Evolutionary conservation across 1,140 invertebrate species (phyloP), one percentile per base, ranked within the genome.

Genomic region (Drosophila funebris): DNA sequence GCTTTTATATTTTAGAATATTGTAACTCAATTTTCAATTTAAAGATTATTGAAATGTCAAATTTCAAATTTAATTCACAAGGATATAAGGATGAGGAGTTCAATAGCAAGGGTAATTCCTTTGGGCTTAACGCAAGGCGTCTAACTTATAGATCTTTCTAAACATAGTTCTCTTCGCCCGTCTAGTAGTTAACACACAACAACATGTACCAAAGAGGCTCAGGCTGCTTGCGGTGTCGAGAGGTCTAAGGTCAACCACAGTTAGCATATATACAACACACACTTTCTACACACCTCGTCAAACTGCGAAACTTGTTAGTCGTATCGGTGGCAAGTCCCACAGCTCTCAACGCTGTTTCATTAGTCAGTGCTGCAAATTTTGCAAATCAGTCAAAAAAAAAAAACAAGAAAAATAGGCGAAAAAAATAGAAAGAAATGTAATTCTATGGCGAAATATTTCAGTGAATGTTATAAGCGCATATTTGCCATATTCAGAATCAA

Each of bases 321-420:
- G 24, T 13, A 52, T 52, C 16, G 18, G 27, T 52, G 48, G 16
- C 29, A 52, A 52, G 48, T 52, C 48, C 48, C 48, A 5, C 2
- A 52, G 48, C 48, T 11, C 29, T 36, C 9, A 27, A 50, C 24
- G 16, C n/a, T 27, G 27, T 29, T 50, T 50, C 46, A 50, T 50
- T 50, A 50, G 27, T 31, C 27, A 50, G 22, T 22, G n/a, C 24
- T 18, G 43, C 43, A 46, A 46, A 46, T 46, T n/a, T n/a, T 46
- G 43, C 16, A 18, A 16, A 46, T 46, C 43, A 46, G 20, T 24
- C 43, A 46, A 22, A 46, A 46, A 46, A 52, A 33, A 13, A 13
- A 13, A 6, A 13, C 5, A 11, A 31, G 46, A 16, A 18, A 14
- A 4, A 52, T n/a, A n/a, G n/a, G n/a, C n/a, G n/a, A n/a, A 3